These are phyloP conservation scores for Gadopsis bispinosus DNA, from an alignment of 2,797 vertebrate genomes.

Conservation along the genomic window DNA sequence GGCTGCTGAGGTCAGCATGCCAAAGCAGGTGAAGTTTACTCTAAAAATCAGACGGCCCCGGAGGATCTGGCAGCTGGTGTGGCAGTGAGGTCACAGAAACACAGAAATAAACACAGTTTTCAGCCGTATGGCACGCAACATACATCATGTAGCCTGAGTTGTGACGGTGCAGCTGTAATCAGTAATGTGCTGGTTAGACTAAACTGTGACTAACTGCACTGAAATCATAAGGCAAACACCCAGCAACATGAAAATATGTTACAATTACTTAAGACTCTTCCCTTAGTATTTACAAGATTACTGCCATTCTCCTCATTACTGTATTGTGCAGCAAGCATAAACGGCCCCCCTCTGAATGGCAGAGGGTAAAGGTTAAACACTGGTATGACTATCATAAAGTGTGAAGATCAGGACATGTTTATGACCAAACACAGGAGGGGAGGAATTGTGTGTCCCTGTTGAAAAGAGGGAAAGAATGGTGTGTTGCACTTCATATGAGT, in stretches of 20 bases:
- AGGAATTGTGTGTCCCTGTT: constrained; percentile 36
- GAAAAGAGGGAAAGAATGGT: constrained; percentile 33
- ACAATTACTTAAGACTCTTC: background rate
- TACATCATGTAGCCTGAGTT: constrained; percentile 24
- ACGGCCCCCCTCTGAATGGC: constrained; percentile 23
- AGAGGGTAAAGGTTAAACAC: constrained; percentile 46
- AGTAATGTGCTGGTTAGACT: constrained; percentile 7
- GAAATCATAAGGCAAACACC: constrained; percentile 17
- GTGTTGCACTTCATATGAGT: constrained; percentile 33
- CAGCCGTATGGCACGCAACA: background rate
- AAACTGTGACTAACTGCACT: constrained; percentile 7
- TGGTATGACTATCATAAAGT: constrained; percentile 33
- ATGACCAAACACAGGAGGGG: constrained; percentile 54
- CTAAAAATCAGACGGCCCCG: constrained; percentile 31
- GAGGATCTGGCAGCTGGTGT: constrained; percentile 51
- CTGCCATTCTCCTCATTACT: constrained; percentile 20
- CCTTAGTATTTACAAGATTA: constrained; percentile 11
- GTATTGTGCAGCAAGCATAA: constrained; percentile 29
- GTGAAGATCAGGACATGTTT: constrained; percentile 55
- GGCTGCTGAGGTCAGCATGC: constrained; percentile 61
- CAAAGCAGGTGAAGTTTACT: constrained; percentile 56
- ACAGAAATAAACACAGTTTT: constrained; percentile 41
- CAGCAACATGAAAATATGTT: constrained; percentile 14
- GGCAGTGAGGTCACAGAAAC: constrained; percentile 48
- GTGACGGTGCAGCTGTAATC: constrained; percentile 27